A percentile compares a stretch with the other conserved stretches of the same genome.
Evolutionary conservation across 2,113 vertebrate genomes (phyloP).

Genomic region (Hyaena hyaena): DNA sequence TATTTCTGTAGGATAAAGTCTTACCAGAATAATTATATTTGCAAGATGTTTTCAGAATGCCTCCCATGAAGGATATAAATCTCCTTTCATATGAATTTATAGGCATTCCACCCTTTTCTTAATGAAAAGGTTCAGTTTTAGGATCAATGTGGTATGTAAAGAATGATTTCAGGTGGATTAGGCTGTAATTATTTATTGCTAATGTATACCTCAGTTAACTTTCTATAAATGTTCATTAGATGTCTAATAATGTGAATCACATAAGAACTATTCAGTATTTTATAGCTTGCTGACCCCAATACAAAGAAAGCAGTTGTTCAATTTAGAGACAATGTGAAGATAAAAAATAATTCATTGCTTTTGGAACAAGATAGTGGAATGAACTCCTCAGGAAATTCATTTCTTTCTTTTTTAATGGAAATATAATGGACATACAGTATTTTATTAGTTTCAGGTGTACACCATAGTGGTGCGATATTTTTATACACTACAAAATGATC

Average conservation of each 20-base stretch:
- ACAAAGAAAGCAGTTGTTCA: constrained; percentile 15
- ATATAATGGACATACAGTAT: background rate
- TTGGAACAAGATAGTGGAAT: constrained; percentile 17
- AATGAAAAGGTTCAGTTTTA: constrained; percentile 2
- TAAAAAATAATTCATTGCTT: constrained; percentile 37
- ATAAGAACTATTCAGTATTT: background rate
- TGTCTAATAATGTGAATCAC: background rate
- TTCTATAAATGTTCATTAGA: background rate
- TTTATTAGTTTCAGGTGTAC: background rate
- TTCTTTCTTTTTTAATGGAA: background rate
- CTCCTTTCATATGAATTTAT: constrained; percentile 29
- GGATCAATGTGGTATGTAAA: background rate
- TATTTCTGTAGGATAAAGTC: background rate
- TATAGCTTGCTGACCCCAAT: background rate
- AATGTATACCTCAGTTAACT: constrained; percentile 17
- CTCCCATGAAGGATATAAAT: background rate
- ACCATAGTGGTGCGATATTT: background rate
- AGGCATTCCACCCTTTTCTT: background rate
- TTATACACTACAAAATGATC: background rate
- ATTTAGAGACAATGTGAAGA: constrained; percentile 17
- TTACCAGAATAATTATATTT: constrained; percentile 25
- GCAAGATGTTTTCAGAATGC: background rate
- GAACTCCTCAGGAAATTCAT: background rate
- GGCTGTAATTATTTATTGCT: background rate
- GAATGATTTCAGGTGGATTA: background rate